phyloP scores from a whole-genome alignment of 1,140 invertebrate species.

The Rhyzopertha dominica region DNA sequence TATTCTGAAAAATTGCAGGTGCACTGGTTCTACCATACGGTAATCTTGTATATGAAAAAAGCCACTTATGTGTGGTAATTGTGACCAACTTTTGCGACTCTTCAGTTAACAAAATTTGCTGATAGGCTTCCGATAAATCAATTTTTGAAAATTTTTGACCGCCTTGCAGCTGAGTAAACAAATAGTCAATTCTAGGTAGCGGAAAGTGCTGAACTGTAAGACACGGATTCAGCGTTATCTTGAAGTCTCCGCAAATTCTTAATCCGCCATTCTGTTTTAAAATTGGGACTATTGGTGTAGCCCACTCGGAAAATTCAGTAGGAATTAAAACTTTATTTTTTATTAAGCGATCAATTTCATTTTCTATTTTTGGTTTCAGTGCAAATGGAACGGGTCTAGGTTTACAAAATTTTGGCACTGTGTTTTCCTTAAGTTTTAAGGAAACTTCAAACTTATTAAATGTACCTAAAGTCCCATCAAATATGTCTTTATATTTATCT shows the following conservation, averaged over 20 bases:
- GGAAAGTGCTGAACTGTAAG: constrained; percentile 19
- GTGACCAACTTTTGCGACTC: constrained; percentile 40
- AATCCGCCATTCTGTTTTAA: constrained; percentile 37
- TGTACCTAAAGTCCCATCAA: no score
- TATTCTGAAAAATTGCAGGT: constrained; percentile 38
- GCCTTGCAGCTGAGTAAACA: constrained; percentile 25
- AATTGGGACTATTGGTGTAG: no score
- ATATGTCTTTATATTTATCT: no score
- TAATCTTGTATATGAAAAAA: constrained; percentile 38
- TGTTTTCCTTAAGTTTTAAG: no score
- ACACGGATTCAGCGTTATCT: constrained; percentile 25
- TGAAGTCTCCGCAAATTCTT: constrained; percentile 44
- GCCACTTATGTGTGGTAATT: constrained; percentile 39
- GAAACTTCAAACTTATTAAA: no score
- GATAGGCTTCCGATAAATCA: constrained; percentile 27
- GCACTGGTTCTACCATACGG: constrained; percentile 41
- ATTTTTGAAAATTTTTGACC: no score
- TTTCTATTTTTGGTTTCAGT: no score
- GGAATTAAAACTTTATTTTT: no score
- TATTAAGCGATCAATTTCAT: no score
- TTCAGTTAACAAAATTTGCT: constrained; percentile 44
- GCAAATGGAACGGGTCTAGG: no score
- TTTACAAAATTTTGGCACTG: no score
- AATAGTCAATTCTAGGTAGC: constrained; percentile 22
- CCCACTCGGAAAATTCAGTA: no score